Evolutionary conservation across 2,113 vertebrate genomes (phyloP).

Genomic region (Steatornis caripensis): DNA sequence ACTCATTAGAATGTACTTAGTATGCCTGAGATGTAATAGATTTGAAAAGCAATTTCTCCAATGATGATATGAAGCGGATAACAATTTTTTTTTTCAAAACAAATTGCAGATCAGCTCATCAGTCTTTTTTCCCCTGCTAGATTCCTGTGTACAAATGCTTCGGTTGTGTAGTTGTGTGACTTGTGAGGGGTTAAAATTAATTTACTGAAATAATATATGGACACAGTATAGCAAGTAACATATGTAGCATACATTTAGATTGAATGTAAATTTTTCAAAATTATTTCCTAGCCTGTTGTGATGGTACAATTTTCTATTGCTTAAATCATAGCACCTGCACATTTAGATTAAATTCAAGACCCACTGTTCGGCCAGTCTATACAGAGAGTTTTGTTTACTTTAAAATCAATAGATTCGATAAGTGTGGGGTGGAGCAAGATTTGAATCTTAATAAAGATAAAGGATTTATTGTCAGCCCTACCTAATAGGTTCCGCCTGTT

Average conservation of each 20-base stretch:
- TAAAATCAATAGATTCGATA: neutral
- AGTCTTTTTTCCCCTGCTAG: neutral
- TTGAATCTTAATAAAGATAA: constrained; percentile 23
- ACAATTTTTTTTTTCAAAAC: constrained; percentile 52
- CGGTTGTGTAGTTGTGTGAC: neutral
- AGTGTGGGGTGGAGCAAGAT: constrained; percentile 10
- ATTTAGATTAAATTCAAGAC: neutral
- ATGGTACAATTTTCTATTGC: neutral
- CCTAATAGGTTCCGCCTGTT: neutral
- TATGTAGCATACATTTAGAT: neutral
- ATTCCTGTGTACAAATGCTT: neutral
- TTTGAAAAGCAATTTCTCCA: constrained; percentile 66
- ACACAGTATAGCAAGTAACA: neutral
- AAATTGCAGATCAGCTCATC: constrained; percentile 28
- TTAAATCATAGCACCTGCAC: neutral
- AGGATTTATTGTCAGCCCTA: neutral
- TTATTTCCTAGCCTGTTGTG: neutral
- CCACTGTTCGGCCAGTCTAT: neutral
- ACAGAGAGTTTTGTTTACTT: constrained; percentile 4
- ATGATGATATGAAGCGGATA: constrained; percentile 19
- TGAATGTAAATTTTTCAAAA: neutral
- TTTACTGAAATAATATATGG: neutral
- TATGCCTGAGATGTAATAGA: constrained; percentile 35
- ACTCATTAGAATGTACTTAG: constrained; percentile 56
- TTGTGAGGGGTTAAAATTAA: neutral